Conservation (phyloP, 2,797 vertebrate genomes). For the Sebastes cheni region DNA sequence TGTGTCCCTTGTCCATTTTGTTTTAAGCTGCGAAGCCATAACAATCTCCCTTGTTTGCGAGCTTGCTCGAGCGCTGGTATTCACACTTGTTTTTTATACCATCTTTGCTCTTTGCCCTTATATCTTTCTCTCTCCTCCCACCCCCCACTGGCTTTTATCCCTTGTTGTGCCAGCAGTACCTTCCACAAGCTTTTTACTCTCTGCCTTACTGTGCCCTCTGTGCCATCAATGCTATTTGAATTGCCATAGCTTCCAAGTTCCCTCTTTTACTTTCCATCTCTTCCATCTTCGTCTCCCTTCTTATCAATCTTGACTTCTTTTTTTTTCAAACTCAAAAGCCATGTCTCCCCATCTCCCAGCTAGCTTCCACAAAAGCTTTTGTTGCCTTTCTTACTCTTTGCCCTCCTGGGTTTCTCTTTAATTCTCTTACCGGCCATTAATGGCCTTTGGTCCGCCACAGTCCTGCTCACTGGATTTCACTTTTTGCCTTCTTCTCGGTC, state of each 20-base stretch:
- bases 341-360: constrained; percentile 5
- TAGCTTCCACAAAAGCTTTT: constrained; percentile 7
- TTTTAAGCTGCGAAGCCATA: constrained; percentile 42
- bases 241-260: constrained; percentile 13
- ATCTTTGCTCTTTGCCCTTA: constrained; percentile 38
- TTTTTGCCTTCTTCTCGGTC: constrained; percentile 25
- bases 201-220: constrained; percentile 9
- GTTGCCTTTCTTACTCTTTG: constrained; percentile 29
- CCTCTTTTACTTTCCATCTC: constrained; percentile 12
- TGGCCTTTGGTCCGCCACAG: constrained; percentile 9
- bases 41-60: constrained; percentile 50
- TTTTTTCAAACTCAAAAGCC: constrained; percentile 16
- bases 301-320: constrained; percentile 12
- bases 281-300: constrained; percentile 4
- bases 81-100: constrained; percentile 25
- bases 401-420: constrained; percentile 25
- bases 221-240: constrained; percentile 7
- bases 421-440: constrained; percentile 36
- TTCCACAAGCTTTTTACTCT: constrained; percentile 24
- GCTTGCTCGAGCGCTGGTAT: constrained; percentile 34
- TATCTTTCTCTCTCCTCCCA: background rate
- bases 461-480: constrained; percentile 26
- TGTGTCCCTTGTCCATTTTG: constrained; percentile 42
- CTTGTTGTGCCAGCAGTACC: constrained; percentile 16
- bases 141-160: constrained; percentile 18